phyloP scores from a whole-genome alignment of 1,140 invertebrate species.

The Halesus radiatus region DNA sequence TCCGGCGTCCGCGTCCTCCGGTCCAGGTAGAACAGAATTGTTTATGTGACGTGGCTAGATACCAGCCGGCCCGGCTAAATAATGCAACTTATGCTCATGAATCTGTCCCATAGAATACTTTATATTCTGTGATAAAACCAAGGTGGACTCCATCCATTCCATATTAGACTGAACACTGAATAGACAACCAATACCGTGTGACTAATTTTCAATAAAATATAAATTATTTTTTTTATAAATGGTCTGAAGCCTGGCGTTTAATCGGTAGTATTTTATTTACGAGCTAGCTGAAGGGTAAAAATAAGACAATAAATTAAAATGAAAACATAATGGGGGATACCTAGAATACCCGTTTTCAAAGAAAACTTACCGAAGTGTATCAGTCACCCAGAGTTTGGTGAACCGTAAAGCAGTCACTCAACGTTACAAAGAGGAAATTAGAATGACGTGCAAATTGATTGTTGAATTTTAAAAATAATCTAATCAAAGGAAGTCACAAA shows the following conservation, averaged over 20 bases:
- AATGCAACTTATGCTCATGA: slow-evolving; percentile 45
- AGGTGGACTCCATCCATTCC: slow-evolving; percentile 12
- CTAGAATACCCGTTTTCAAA: not conserved
- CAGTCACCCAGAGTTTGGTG: not conserved
- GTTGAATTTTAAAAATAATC: not conserved
- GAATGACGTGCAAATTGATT: slow-evolving; percentile 14
- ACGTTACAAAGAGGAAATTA: slow-evolving; percentile 1
- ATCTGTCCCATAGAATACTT: slow-evolving; percentile 43
- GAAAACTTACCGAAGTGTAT: slow-evolving; percentile 1
- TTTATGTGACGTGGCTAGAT: slow-evolving; percentile 38
- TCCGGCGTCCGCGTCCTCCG: not conserved
- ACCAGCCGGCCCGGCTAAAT: slow-evolving; percentile 37
- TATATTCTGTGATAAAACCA: slow-evolving; percentile 48
- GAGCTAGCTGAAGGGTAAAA: too few species aligned
- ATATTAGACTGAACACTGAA: not conserved
- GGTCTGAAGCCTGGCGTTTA: not conserved
- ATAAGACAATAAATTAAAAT: too few species aligned
- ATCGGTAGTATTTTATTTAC: too few species aligned
- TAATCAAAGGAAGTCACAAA: slow-evolving; percentile 9
- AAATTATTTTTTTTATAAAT: not conserved
- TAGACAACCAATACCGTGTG: slow-evolving; percentile 15
- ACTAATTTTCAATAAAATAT: not conserved
- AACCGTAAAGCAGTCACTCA: slow-evolving; percentile 2
- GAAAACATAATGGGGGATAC: too few species aligned
- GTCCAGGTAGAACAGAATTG: slow-evolving; percentile 18